Conservation (phyloP, 2,113 vertebrate genomes). For the Nematolebias whitei region DNA sequence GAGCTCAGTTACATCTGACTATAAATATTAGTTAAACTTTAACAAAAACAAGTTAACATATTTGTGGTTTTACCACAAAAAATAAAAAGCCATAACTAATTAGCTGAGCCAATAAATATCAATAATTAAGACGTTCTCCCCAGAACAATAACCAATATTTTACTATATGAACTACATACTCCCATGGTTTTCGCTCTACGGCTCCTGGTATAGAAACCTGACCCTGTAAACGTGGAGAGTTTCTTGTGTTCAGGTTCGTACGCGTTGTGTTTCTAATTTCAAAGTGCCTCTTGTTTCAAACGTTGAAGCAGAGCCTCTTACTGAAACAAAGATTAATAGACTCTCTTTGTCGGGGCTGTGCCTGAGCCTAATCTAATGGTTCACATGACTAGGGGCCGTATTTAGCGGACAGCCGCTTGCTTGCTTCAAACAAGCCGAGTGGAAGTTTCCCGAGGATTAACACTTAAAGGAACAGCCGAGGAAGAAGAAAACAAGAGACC, state of each 20-base stretch:
- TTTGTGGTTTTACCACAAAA: too few relatives aligned
- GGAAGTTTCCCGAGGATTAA: slow-evolving; percentile 71
- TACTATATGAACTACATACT: neutral
- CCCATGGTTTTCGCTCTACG: neutral
- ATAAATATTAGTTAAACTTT: too few relatives aligned
- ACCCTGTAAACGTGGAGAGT: slow-evolving; percentile 11
- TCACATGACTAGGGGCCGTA: too few relatives aligned
- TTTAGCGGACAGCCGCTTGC: slow-evolving; percentile 66
- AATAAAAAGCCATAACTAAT: too few relatives aligned
- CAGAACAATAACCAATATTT: neutral
- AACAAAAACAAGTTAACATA: too few relatives aligned
- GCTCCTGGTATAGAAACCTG: neutral
- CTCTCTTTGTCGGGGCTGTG: slow-evolving; percentile 66
- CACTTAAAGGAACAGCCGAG: slow-evolving; percentile 59
- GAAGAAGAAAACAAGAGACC: too few relatives aligned
- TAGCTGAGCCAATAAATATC: too few relatives aligned
- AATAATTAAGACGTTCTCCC: neutral
- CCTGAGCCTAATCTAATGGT: too few relatives aligned
- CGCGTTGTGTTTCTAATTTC: slow-evolving; percentile 41
- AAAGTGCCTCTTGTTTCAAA: slow-evolving; percentile 40
- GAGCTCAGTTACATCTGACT: too few relatives aligned
- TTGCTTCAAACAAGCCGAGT: slow-evolving; percentile 69
- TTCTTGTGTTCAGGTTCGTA: slow-evolving; percentile 32
- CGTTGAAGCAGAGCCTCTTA: slow-evolving; percentile 49
- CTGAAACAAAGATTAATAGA: slow-evolving; percentile 60